A percentile compares a stretch with the other conserved stretches of the same genome.
phyloP scores from a whole-genome alignment of 2,797 vertebrate species.

The Emys orbicularis region DNA sequence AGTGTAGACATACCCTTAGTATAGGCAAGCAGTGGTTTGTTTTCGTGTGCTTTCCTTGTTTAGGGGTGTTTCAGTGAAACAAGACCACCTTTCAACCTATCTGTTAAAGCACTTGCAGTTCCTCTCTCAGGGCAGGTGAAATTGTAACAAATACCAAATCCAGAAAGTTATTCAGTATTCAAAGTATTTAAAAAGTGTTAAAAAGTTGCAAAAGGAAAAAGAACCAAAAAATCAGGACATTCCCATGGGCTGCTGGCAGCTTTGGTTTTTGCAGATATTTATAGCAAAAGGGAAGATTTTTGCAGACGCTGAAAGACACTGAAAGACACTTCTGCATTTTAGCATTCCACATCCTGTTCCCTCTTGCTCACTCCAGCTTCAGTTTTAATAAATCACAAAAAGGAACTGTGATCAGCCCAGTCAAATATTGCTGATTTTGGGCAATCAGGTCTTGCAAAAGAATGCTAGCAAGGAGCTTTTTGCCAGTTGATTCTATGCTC shows the following conservation, averaged over 20 bases:
- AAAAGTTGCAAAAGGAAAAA: neutral
- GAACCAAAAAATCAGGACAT: neutral
- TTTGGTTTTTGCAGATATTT: conserved; percentile 6
- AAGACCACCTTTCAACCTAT: neutral
- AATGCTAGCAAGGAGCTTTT: conserved; percentile 1
- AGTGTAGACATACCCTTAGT: no score
- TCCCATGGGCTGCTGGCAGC: neutral
- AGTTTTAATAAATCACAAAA: neutral
- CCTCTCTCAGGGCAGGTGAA: neutral
- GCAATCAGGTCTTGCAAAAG: neutral
- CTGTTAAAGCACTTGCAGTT: neutral
- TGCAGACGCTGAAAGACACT: neutral
- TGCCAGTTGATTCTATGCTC: neutral
- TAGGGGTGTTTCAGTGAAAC: neutral
- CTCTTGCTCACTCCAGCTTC: neutral
- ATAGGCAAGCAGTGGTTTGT: neutral
- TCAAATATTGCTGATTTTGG: neutral
- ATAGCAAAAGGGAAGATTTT: conserved; percentile 5
- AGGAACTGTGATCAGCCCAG: neutral
- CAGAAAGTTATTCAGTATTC: conserved; percentile 18
- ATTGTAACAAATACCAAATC: neutral
- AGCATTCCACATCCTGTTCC: neutral
- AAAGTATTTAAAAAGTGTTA: neutral
- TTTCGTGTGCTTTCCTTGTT: neutral
- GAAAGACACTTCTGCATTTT: neutral